Base-by-base conservation (phyloP, 1,140 invertebrate genomes). In the Caligus rogercresseyi region DNA sequence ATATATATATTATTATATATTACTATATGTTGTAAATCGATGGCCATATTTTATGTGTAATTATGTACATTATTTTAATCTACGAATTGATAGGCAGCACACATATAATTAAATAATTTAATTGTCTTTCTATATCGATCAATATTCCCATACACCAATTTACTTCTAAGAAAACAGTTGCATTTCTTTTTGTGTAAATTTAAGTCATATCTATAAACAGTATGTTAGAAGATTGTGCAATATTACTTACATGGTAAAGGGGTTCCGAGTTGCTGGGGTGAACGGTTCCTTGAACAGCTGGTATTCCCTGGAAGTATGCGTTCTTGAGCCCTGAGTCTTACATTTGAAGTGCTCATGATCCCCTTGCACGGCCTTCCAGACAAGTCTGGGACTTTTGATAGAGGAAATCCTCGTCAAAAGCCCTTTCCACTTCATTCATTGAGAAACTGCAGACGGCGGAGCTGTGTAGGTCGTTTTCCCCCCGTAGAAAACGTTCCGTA, bases 401-500 rank as follows among this genome's bases (percentile, higher is more conserved):
- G 68, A 91, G 91, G 73, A 91, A 96, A 0, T 83, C 80, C 0
- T 92, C 91, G 52, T 82, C 78, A 71, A 97, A 97, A 0, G 88
- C 81, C 3, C 80, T 75, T 52, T 83, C 78, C 13, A 98, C 87
- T 0, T 88, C 78, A 0, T 82, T 80, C 73, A 94, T 80, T 69
- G 85, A 89, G 75, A 88, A 98, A 0, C 86, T 82, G 73, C 93
- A 98, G 0, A 98, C 81, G 0, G 93, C 92, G 11, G 91, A 93
- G 4, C 90, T 91, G 14, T 83, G 79, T 65, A 97, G 89, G 66
- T 87, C 85, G 69, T 94, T 94, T 87, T 78, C 79, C n/a, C 1
- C 89, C 83, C 7, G 93, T 96, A 15, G 83, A 89, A 70, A 98
- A 96, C 0, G 89, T 87, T 15, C 87, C 90, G 70, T 96, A 95